Evolutionary conservation across 1,140 invertebrate genomes (phyloP), one percentile per base, ranked within the genome.

Genomic region (Cepaea nemoralis): DNA sequence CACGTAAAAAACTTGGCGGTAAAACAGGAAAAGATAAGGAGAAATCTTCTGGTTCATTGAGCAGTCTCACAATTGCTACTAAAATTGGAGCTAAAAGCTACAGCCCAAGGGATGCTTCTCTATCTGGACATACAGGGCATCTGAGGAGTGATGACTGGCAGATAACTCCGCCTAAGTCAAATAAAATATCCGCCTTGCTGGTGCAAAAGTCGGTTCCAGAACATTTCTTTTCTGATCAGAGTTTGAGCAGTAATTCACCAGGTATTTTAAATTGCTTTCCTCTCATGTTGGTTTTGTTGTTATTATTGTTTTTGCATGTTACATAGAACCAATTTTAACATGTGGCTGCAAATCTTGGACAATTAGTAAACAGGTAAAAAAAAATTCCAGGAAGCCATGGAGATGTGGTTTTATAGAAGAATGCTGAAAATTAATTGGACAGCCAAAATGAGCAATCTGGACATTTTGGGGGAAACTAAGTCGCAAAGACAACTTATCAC

Each of bases 21-120:
- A 74, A 74, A 48, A 1, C 27, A 16, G 31, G 31, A 33, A 74
- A 74, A 22, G 63, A 78, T 8, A 83, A 85, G 48, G 78, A 80
- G 27, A 81, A 80, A 37, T 77, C 78, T 0, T 59, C 55, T 5
- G 3, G 16, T 71, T 40, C 19, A 45, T 71, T 37, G n/a, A 39
- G 1, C 31, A 71, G 40, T 8, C 31, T 75, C 16, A 2, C 3
- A 24, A 50, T 6, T 50, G 8, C 42, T 40, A 5, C 73, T 50
- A 48, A 55, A 55, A 1, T 5, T 75, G 73, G 3, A 16, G 6
- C 22, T 10, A 75, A 75, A 19, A 75, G 73, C 35, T 24, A 45
- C 27, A 55, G 10, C 31, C 10, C 73, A 75, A 75, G 35, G 40
- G 48, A 75, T 8, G 19, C 45, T 16, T 6, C 73, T 24, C 35